These are phyloP conservation scores for Rhinella marina DNA, from an alignment of 2,797 vertebrate species.

Conservation along the genomic window DNA sequence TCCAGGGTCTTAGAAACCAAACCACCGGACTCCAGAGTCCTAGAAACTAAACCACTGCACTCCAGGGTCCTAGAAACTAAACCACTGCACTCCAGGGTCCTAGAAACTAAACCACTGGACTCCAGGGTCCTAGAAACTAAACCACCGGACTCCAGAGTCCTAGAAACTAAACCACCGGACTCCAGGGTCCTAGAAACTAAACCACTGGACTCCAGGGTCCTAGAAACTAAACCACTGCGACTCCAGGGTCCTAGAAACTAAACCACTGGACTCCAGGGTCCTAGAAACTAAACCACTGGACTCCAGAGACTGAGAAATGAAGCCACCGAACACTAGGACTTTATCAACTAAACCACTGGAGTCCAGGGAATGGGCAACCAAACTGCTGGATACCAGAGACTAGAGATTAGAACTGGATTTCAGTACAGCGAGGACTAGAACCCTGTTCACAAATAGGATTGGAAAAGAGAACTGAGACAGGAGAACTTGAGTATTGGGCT, in stretches of 20 bases:
- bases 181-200: not conserved
- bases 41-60: no score
- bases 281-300: not conserved
- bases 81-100: not conserved
- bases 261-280: not conserved
- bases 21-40: not conserved
- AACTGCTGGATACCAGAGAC: not conserved
- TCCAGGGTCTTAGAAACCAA: not conserved
- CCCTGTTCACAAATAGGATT: not conserved
- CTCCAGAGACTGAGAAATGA: not conserved
- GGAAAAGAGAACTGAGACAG: not conserved
- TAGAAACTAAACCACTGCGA: not conserved
- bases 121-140: not conserved
- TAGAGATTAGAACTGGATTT: not conserved
- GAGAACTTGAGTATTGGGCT: not conserved
- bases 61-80: no score
- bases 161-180: not conserved
- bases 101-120: not conserved
- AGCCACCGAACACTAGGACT: not conserved
- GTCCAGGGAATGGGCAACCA: not conserved
- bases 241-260: not conserved
- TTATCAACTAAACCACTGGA: not conserved
- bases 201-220: not conserved
- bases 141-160: not conserved
- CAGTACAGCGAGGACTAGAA: not conserved